Conservation (phyloP, 2,797 vertebrate genomes). For the Sandelia bainsii region DNA sequence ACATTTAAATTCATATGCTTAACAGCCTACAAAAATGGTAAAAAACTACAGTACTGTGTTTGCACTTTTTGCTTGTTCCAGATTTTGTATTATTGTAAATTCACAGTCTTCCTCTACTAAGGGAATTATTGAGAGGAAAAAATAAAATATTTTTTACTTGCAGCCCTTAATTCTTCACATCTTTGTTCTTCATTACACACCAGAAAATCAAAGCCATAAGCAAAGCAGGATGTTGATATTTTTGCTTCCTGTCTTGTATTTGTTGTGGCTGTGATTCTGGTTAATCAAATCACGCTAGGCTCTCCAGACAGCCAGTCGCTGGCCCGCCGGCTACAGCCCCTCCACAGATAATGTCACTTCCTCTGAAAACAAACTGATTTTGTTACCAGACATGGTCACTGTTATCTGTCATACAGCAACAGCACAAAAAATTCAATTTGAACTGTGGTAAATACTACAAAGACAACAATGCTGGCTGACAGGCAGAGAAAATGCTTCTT, state of each 20-base stretch:
- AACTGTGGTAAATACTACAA: constrained; percentile 36
- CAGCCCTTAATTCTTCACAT: not conserved
- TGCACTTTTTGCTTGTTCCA: too few relatives aligned
- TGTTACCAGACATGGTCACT: constrained; percentile 49
- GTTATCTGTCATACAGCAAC: constrained; percentile 50
- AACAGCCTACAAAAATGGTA: too few relatives aligned
- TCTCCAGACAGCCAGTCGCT: constrained; percentile 57
- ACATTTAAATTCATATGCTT: too few relatives aligned
- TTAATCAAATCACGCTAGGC: constrained; percentile 63
- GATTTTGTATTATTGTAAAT: too few relatives aligned
- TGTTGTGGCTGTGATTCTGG: constrained; percentile 51
- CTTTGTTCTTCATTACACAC: constrained; percentile 12
- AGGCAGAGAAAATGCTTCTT: constrained; percentile 40
- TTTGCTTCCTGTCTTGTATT: constrained; percentile 43
- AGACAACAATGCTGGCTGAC: constrained; percentile 34
- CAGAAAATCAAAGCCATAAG: constrained; percentile 13
- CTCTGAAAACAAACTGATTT: constrained; percentile 64
- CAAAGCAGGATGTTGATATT: constrained; percentile 37
- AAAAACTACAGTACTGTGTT: too few relatives aligned
- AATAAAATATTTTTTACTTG: not conserved
- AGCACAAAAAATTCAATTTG: constrained; percentile 14
- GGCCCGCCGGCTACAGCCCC: constrained; percentile 40
- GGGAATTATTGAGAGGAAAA: too few relatives aligned
- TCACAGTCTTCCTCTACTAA: too few relatives aligned
- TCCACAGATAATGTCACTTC: constrained; percentile 71